Percentiles rank a stretch among this genome's conserved stretches.
phyloP scores from a whole-genome alignment of 2,113 vertebrate genomes.

The Halichoeres trimaculatus region DNA sequence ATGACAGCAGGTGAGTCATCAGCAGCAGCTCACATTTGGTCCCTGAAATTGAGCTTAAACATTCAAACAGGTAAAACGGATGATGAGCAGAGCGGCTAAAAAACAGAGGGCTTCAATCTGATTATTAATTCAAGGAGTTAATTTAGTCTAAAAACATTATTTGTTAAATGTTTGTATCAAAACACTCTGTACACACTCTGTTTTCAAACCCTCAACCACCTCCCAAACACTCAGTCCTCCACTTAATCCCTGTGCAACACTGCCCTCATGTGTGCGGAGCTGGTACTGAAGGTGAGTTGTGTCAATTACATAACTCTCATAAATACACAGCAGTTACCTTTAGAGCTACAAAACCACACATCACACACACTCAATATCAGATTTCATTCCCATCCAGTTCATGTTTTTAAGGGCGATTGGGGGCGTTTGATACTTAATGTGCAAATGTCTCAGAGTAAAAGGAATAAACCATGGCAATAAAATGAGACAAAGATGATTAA shows the following conservation, averaged over 20 bases:
- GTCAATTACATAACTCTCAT: slow-evolving; percentile 53
- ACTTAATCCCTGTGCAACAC: slow-evolving; percentile 37
- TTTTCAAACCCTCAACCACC: slow-evolving; percentile 39
- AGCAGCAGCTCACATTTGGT: slow-evolving; percentile 52
- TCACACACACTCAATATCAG: slow-evolving; percentile 1
- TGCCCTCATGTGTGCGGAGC: slow-evolving; percentile 63
- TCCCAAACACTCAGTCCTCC: slow-evolving; percentile 18
- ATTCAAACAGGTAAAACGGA: slow-evolving; percentile 40
- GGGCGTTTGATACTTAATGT: slow-evolving; percentile 19
- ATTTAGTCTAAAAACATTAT: background rate
- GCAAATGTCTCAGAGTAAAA: slow-evolving; percentile 35
- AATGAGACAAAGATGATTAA: slow-evolving; percentile 18
- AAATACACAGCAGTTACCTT: slow-evolving; percentile 23
- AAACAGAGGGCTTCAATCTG: background rate
- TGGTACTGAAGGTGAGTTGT: slow-evolving; percentile 65
- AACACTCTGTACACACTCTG: slow-evolving; percentile 18
- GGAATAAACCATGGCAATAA: background rate
- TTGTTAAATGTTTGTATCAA: slow-evolving; percentile 19
- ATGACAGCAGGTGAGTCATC: slow-evolving; percentile 50
- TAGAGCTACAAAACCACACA: slow-evolving; percentile 12
- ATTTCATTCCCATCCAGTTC: background rate
- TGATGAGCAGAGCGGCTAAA: slow-evolving; percentile 10
- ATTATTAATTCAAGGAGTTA: background rate
- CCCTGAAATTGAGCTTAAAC: slow-evolving; percentile 58
- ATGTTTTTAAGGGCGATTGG: background rate